Evolutionary conservation across 1,140 invertebrate species (phyloP).

Genomic region (Drosophila kanapiae): DNA sequence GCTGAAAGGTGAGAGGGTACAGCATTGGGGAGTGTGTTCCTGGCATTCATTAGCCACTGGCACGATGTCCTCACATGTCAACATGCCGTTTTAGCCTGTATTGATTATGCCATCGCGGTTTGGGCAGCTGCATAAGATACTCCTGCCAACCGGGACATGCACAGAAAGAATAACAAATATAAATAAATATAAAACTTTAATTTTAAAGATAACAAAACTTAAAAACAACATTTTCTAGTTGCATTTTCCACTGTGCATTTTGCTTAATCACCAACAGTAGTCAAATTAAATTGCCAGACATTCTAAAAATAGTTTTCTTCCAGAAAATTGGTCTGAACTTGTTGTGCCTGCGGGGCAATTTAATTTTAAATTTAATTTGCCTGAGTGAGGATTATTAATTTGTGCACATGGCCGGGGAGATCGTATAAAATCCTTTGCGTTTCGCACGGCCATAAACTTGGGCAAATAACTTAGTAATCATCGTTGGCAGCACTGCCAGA

Average conservation of each 20-base stretch:
- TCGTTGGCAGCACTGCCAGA: constrained; percentile 42
- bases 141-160: not conserved
- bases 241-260: not conserved
- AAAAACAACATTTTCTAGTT: not conserved
- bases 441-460: constrained; percentile 72
- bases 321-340: not conserved
- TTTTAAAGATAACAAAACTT: not conserved
- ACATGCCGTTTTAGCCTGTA: constrained; percentile 64
- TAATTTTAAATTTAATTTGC: constrained; percentile 66
- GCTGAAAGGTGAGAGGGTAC: not conserved
- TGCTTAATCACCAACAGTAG: too few species aligned
- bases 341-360: constrained; percentile 19
- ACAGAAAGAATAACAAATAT: not conserved
- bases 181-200: not conserved
- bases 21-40: constrained; percentile 19
- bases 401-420: constrained; percentile 70
- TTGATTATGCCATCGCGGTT: constrained; percentile 58
- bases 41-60: constrained; percentile 72
- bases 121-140: not conserved
- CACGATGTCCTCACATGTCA: constrained; percentile 75
- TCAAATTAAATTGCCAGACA: not conserved
- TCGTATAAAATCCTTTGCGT: constrained; percentile 62
- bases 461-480: constrained; percentile 67
- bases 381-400: constrained; percentile 73
- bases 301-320: not conserved